A percentile compares a stretch with the other conserved stretches of the same genome.
Evolutionary conservation across 2,113 vertebrate species (phyloP).

Genomic region (Ictalurus furcatus): DNA sequence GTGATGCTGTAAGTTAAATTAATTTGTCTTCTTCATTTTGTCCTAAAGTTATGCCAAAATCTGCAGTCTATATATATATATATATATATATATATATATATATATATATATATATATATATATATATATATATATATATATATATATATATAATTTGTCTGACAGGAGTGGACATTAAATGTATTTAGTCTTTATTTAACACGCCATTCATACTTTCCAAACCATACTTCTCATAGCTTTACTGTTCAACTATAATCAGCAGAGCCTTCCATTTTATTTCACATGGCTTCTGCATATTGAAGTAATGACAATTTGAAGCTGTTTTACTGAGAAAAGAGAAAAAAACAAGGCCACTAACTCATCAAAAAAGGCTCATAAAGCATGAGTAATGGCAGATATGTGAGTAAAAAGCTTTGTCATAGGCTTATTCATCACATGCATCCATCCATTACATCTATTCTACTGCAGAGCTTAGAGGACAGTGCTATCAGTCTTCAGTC

Average conservation of each 20-base stretch:
- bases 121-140: too few relatives aligned
- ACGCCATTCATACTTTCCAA: neutral
- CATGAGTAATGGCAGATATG: constrained; percentile 26
- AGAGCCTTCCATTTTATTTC: neutral
- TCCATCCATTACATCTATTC: constrained; percentile 22
- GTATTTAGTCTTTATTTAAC: neutral
- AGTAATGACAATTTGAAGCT: constrained; percentile 10
- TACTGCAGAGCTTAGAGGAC: neutral
- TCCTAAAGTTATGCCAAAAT: neutral
- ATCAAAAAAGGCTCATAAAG: constrained; percentile 24
- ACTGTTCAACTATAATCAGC: neutral
- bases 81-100: too few relatives aligned
- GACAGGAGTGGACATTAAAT: neutral
- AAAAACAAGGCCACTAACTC: constrained; percentile 7
- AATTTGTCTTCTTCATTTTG: neutral
- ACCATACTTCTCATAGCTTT: neutral
- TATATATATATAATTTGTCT: neutral
- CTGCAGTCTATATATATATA: too few relatives aligned
- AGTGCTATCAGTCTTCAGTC: constrained; percentile 13
- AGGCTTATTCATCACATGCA: constrained; percentile 26
- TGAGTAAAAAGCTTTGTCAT: constrained; percentile 29
- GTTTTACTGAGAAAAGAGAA: neutral
- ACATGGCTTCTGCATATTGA: neutral
- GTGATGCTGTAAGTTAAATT: neutral
- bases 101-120: too few relatives aligned